These are phyloP conservation scores for Epiblema foenella DNA, from an alignment of 2,888 invertebrate genomes.

Conservation along the genomic window DNA sequence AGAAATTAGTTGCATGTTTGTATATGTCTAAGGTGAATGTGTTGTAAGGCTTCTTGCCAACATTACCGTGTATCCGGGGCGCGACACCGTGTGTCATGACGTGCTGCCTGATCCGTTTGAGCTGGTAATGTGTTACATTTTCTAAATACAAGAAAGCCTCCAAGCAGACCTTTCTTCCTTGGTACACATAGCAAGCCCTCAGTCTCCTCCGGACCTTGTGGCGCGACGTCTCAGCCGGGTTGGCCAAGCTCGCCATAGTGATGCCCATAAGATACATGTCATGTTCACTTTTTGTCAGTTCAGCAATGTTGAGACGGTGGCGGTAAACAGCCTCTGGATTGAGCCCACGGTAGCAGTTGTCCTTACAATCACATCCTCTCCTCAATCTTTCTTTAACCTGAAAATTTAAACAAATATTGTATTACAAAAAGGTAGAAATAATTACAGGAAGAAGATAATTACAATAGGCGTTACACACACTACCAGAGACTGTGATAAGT, in stretches of 20 bases:
- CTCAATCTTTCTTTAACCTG: constrained; percentile 89
- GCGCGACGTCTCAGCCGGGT: constrained; percentile 89
- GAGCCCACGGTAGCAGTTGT: constrained; percentile 90
- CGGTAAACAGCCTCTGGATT: constrained; percentile 90
- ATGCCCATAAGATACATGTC: constrained; percentile 95
- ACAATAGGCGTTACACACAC: background rate
- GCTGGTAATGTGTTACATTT: constrained; percentile 91
- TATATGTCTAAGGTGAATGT: constrained; percentile 92
- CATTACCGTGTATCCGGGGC: constrained; percentile 91
- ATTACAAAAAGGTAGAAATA: no score
- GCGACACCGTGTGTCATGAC: constrained; percentile 92
- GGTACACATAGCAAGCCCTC: constrained; percentile 90
- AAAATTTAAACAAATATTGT: constrained; percentile 51
- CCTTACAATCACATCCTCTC: constrained; percentile 91
- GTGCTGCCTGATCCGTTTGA: constrained; percentile 91
- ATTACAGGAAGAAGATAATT: no score
- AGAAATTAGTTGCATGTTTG: constrained; percentile 90
- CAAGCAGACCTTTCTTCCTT: constrained; percentile 90
- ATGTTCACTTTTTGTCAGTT: constrained; percentile 91
- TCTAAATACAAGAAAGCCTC: constrained; percentile 92
- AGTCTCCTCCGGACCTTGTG: constrained; percentile 90
- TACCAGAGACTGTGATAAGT: no score
- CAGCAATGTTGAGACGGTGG: constrained; percentile 91
- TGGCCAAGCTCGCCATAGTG: constrained; percentile 91
- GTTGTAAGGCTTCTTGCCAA: constrained; percentile 92